Evolutionary conservation across 2,888 invertebrate genomes (phyloP).

Genomic region (Pandemis corylana): DNA sequence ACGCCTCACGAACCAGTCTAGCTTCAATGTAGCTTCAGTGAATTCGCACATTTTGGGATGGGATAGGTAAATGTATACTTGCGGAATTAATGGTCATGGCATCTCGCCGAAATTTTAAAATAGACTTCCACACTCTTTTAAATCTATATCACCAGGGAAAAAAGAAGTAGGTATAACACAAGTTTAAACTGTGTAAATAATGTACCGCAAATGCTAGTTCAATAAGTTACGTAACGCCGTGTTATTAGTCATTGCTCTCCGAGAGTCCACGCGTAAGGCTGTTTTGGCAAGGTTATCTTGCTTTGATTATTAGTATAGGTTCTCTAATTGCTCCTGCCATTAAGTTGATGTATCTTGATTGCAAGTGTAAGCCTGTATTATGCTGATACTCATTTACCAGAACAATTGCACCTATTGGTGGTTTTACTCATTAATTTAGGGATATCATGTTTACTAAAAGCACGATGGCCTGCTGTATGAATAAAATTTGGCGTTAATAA

Average conservation of each 20-base stretch:
- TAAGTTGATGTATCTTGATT: constrained; percentile 1
- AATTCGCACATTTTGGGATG: no score
- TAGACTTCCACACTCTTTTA: no score
- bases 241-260: constrained; percentile 11
- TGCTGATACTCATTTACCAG: neutral
- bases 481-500: no score
- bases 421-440: neutral
- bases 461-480: no score
- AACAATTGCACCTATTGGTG: neutral
- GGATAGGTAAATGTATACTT: no score
- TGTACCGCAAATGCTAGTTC: neutral
- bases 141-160: neutral
- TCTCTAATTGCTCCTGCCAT: neutral
- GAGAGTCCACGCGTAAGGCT: neutral
- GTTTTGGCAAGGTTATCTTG: constrained; percentile 16
- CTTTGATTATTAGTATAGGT: neutral
- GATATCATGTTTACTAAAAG: neutral
- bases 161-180: neutral
- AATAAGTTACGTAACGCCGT: constrained; percentile 2
- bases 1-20: no score
- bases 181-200: neutral
- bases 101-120: no score
- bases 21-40: no score
- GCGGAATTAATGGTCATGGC: no score
- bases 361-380: neutral